phyloP scores from a whole-genome alignment of 2,888 invertebrate species.

The Tortricodes alternella region DNA sequence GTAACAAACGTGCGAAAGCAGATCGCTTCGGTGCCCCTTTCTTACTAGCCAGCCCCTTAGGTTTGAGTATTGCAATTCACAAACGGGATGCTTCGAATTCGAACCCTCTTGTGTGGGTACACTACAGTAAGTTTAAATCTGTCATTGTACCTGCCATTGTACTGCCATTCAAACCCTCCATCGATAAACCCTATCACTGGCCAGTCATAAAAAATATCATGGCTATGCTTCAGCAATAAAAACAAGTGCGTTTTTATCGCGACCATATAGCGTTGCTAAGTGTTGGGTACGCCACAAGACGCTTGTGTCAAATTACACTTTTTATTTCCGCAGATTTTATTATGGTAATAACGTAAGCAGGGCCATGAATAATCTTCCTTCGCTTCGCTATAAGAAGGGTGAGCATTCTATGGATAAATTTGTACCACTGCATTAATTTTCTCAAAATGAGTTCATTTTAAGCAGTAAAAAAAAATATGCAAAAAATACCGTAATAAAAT shows the following conservation, averaged over 20 bases:
- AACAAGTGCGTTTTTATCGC: constrained; percentile 47
- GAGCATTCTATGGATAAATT: constrained; percentile 20
- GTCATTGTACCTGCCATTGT: too few species aligned
- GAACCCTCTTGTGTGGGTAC: too few species aligned
- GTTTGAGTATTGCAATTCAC: too few species aligned
- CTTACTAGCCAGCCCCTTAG: too few species aligned
- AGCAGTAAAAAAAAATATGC: too few species aligned
- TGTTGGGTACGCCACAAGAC: constrained; percentile 56
- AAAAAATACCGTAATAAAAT: too few species aligned
- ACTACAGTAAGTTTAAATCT: too few species aligned
- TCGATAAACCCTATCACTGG: constrained; percentile 11
- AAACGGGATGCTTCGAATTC: too few species aligned
- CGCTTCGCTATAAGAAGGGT: constrained; percentile 40
- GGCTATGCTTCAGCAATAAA: constrained; percentile 37
- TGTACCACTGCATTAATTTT: not conserved
- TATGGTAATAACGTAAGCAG: constrained; percentile 65
- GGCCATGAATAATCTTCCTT: constrained; percentile 56
- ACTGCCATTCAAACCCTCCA: too few species aligned
- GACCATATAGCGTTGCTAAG: constrained; percentile 49
- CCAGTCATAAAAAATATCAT: constrained; percentile 29
- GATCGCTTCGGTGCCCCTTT: too few species aligned
- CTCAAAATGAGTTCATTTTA: not conserved
- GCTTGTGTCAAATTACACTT: constrained; percentile 68
- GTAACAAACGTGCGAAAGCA: too few species aligned
- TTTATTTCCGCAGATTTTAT: constrained; percentile 71